A percentile compares a stretch with the other conserved stretches of the same genome.
Evolutionary conservation across 2,888 invertebrate species (phyloP).

Genomic region (Antitype chi): DNA sequence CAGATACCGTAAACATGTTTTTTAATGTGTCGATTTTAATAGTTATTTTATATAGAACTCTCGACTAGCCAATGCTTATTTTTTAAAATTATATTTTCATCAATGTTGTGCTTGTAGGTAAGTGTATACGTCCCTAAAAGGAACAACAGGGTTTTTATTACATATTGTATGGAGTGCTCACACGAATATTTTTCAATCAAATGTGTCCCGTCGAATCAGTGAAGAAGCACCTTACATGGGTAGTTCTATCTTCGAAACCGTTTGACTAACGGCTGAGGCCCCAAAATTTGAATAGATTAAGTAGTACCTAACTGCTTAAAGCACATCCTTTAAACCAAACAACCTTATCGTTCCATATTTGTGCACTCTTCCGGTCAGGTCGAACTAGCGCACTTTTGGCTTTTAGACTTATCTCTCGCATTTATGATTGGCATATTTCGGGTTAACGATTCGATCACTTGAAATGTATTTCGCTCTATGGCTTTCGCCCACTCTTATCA

Average conservation of each 20-base stretch:
- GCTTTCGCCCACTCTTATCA: slow-evolving; percentile 3
- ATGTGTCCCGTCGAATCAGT: not conserved
- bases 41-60: no score
- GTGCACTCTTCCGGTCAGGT: not conserved
- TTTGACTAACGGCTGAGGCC: not conserved
- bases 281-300: not conserved
- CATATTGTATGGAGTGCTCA: slow-evolving; percentile 16
- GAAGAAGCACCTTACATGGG: not conserved
- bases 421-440: not conserved
- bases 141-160: no score
- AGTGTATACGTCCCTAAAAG: no score
- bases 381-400: not conserved
- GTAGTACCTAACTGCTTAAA: not conserved
- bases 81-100: no score
- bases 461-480: slow-evolving; percentile 22
- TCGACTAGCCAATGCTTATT: no score
- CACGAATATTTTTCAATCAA: not conserved
- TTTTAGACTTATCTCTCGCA: not conserved
- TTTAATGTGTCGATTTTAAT: no score
- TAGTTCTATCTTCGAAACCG: not conserved
- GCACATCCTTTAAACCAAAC: not conserved
- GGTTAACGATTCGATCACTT: slow-evolving; percentile 7
- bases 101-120: no score
- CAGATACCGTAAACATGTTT: no score
- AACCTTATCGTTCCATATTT: slow-evolving; percentile 1